A percentile compares a stretch with the other conserved stretches of the same genome.
Conservation (phyloP, 2,113 vertebrate genomes). For the Oryzias celebensis region DNA sequence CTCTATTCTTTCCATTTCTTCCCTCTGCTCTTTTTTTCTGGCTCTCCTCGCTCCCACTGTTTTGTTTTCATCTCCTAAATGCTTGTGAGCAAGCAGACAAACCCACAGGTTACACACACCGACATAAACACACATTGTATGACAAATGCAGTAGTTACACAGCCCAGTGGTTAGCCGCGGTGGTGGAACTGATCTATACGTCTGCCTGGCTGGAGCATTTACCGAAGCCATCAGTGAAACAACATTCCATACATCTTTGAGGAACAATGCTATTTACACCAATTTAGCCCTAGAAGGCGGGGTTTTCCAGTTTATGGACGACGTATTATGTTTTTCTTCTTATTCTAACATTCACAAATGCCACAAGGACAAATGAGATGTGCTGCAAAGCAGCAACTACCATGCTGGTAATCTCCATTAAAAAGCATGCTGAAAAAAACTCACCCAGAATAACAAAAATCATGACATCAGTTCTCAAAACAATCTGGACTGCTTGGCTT, state of each 20-base stretch:
- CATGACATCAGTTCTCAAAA: constrained; percentile 20
- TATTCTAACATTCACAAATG: constrained; percentile 60
- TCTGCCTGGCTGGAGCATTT: constrained; percentile 65
- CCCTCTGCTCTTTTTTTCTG: constrained; percentile 16
- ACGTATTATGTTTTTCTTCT: constrained; percentile 16
- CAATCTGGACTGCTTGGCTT: not conserved
- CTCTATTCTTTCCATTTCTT: constrained; percentile 23
- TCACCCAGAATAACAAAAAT: constrained; percentile 16
- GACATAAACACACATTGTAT: constrained; percentile 26
- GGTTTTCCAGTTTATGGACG: constrained; percentile 52
- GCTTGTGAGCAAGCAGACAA: constrained; percentile 34
- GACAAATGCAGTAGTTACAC: constrained; percentile 68
- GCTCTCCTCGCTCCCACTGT: constrained; percentile 15
- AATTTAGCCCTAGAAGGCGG: constrained; percentile 48
- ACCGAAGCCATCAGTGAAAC: constrained; percentile 66
- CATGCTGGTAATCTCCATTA: constrained; percentile 67
- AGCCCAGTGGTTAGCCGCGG: constrained; percentile 62
- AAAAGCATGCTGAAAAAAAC: constrained; percentile 27
- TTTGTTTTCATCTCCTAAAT: constrained; percentile 51
- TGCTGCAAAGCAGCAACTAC: constrained; percentile 37
- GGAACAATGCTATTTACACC: constrained; percentile 70
- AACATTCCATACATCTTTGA: constrained; percentile 65
- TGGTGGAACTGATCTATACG: constrained; percentile 59
- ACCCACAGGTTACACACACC: not conserved
- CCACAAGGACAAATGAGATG: constrained; percentile 60